Percentiles rank a stretch among this genome's conserved stretches.
phyloP scores from a whole-genome alignment of 2,888 invertebrate species.

The Ochropacha duplaris region DNA sequence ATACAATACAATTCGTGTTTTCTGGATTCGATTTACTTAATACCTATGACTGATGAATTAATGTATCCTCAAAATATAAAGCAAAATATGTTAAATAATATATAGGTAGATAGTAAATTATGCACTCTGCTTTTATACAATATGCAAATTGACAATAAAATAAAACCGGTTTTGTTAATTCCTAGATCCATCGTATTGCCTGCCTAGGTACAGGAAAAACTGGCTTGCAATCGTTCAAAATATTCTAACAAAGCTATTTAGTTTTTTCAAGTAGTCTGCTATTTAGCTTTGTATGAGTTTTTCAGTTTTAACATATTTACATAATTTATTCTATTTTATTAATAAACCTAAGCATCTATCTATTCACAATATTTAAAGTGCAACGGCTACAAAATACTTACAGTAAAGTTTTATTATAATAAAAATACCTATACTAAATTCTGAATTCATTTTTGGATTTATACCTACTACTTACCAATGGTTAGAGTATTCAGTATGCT shows the following conservation, averaged over 20 bases:
- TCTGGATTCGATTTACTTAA: too few relatives aligned
- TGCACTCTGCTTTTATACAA: neutral
- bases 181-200: neutral
- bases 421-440: too few relatives aligned
- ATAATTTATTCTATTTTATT: neutral
- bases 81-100: too few relatives aligned
- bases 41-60: too few relatives aligned
- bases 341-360: neutral
- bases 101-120: too few relatives aligned
- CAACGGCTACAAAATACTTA: neutral
- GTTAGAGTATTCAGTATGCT: too few relatives aligned
- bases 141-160: neutral
- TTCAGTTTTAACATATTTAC: neutral
- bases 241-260: neutral
- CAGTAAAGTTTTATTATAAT: too few relatives aligned
- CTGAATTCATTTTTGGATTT: too few relatives aligned
- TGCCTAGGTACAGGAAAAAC: neutral
- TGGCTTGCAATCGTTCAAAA: neutral
- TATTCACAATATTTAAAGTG: neutral
- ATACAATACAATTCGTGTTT: too few relatives aligned
- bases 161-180: slow-evolving; percentile 1
- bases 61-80: too few relatives aligned
- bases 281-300: neutral
- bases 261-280: neutral
- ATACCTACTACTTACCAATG: too few relatives aligned